A percentile compares a stretch with the other conserved stretches of the same genome.
Evolutionary conservation across 2,797 vertebrate genomes (phyloP).

Genomic region (Myotis daubentonii): DNA sequence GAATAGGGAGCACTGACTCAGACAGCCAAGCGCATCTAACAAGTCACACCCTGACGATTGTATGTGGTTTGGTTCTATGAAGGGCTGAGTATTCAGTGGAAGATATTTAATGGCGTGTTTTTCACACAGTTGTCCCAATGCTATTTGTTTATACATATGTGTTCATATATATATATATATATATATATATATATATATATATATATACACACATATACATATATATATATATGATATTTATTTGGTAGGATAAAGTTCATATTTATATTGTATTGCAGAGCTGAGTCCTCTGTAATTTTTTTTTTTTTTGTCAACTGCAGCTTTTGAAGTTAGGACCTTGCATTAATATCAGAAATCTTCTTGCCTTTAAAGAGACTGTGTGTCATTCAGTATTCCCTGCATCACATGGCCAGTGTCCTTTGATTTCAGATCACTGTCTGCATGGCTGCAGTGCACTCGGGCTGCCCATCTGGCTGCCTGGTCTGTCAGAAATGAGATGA

Average conservation of each 20-base stretch:
- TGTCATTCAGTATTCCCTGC: background rate
- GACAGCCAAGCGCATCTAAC: background rate
- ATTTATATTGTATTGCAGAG: background rate
- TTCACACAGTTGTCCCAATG: background rate
- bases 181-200: too few species aligned
- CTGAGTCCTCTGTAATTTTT: background rate
- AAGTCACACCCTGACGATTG: background rate
- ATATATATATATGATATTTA: too few species aligned
- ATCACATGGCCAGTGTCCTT: too few species aligned
- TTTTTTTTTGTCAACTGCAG: background rate
- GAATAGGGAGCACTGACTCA: conserved; percentile 22
- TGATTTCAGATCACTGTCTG: background rate
- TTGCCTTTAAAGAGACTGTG: background rate
- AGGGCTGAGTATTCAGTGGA: background rate
- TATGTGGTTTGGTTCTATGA: background rate
- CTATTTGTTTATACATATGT: background rate
- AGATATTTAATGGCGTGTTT: background rate
- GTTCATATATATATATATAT: too few species aligned
- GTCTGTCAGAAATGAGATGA: background rate
- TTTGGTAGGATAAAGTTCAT: background rate
- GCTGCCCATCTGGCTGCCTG: background rate
- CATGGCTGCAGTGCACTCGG: background rate
- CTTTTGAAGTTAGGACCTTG: background rate
- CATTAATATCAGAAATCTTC: background rate
- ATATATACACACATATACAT: background rate